A percentile compares a stretch with the other conserved stretches of the same genome.
These are phyloP conservation scores for Chrosomus eos DNA, from an alignment of 2,797 vertebrate genomes.

Conservation along the genomic window DNA sequence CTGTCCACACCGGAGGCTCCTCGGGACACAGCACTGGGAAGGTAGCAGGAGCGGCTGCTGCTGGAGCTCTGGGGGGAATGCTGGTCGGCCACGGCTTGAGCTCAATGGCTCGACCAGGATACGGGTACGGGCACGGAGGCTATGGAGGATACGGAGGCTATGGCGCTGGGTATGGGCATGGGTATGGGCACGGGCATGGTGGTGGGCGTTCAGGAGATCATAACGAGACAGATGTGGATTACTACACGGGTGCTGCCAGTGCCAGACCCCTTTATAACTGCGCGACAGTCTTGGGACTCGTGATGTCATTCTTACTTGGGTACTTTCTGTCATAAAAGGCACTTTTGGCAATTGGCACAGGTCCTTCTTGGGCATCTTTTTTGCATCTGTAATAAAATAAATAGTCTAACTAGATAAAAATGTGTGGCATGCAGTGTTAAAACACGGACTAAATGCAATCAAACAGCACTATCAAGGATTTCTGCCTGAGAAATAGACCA, in stretches of 20 bases:
- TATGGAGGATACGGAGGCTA: conserved; percentile 52
- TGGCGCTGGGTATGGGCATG: conserved; percentile 47
- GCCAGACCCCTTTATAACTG: conserved; percentile 69
- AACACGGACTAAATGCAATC: neutral
- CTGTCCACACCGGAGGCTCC: conserved; percentile 62
- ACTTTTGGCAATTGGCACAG: neutral
- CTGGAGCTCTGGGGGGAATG: conserved; percentile 78
- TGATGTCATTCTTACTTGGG: conserved; percentile 69
- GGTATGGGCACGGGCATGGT: conserved; percentile 61
- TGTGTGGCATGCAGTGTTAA: neutral
- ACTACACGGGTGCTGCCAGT: conserved; percentile 69
- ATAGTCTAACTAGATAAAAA: neutral
- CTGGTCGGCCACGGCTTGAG: conserved; percentile 72
- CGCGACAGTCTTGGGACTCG: conserved; percentile 70
- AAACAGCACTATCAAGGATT: neutral
- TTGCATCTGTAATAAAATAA: neutral
- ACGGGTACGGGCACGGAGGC: conserved; percentile 59
- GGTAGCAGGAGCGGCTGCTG: conserved; percentile 79
- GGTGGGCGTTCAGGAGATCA: neutral
- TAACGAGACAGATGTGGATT: conserved; percentile 71
- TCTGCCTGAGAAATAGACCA: neutral
- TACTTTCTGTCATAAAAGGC: conserved; percentile 62
- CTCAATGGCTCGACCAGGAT: conserved; percentile 76
- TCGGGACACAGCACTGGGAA: conserved; percentile 74
- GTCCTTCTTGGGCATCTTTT: neutral